These are phyloP conservation scores for Phoenicopterus ruber DNA, from an alignment of 2,113 vertebrate species.

Conservation along the genomic window DNA sequence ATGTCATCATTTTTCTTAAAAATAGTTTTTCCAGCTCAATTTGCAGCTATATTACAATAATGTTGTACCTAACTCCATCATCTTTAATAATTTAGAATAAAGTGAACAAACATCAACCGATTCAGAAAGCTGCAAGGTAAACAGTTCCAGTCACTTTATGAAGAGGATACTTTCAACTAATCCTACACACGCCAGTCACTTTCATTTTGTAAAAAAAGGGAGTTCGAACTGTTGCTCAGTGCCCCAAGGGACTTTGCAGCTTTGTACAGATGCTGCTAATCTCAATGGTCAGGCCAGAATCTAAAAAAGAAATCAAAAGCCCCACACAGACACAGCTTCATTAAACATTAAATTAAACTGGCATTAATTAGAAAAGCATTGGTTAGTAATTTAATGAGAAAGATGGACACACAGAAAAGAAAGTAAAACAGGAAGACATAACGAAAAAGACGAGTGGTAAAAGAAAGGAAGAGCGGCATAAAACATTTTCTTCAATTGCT, in stretches of 20 bases:
- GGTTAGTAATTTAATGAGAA: conserved; percentile 33
- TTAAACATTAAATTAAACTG: conserved; percentile 40
- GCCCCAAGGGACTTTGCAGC: conserved; percentile 10
- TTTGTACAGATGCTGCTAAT: conserved; percentile 8
- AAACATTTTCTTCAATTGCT: conserved; percentile 43
- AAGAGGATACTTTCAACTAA: background rate
- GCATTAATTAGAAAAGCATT: conserved; percentile 39
- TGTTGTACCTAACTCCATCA: background rate
- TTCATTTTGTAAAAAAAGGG: background rate
- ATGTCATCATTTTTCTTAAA: background rate
- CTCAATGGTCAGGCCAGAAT: background rate
- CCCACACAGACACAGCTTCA: background rate
- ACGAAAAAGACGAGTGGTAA: conserved; percentile 1
- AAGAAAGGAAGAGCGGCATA: conserved; percentile 24
- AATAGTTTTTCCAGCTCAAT: background rate
- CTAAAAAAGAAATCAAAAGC: conserved; percentile 30
- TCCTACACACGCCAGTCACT: background rate
- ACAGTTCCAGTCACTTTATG: background rate
- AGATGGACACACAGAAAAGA: background rate
- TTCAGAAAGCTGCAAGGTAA: background rate
- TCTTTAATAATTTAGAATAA: background rate
- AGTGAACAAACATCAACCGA: background rate
- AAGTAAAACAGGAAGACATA: conserved; percentile 13
- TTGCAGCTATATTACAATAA: background rate
- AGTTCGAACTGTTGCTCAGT: background rate